Evolutionary conservation across 1,140 invertebrate genomes (phyloP).

Genomic region (Achroia grisella): DNA sequence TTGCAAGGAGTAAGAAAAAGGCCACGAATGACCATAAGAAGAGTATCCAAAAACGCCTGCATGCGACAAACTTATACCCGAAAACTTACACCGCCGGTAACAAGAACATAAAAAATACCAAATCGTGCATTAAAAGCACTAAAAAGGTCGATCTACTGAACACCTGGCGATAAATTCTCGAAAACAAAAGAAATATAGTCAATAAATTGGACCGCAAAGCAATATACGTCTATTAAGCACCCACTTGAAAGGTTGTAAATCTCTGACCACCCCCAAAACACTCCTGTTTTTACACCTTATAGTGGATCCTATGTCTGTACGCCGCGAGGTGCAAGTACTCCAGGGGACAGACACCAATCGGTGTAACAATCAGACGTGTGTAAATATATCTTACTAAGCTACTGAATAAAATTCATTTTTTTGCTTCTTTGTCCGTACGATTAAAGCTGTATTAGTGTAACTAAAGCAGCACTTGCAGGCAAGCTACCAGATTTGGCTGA

Average conservation of each 20-base stretch:
- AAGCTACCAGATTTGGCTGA: no score
- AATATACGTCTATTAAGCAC: constrained; percentile 63
- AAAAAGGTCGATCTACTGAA: constrained; percentile 21
- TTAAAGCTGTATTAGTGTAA: no score
- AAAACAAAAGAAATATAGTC: constrained; percentile 58
- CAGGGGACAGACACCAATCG: not conserved
- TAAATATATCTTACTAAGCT: no score
- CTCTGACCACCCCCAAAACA: constrained; percentile 42
- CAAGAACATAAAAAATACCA: constrained; percentile 6
- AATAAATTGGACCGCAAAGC: constrained; percentile 55
- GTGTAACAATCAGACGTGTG: no score
- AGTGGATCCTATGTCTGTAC: constrained; percentile 13
- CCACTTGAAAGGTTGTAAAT: constrained; percentile 56
- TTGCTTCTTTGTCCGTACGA: no score
- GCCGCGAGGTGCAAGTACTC: constrained; percentile 3
- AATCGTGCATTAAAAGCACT: constrained; percentile 34
- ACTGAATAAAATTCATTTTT: no score
- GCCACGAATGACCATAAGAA: no score
- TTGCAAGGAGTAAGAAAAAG: no score
- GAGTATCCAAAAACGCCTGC: no score
- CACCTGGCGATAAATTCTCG: constrained; percentile 44
- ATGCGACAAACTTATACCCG: no score
- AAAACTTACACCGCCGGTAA: no score
- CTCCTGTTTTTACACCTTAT: constrained; percentile 42
- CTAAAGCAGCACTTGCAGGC: no score